phyloP scores from a whole-genome alignment of 92 coral and sea anemone genomes.

The Porites cylindrica region DNA sequence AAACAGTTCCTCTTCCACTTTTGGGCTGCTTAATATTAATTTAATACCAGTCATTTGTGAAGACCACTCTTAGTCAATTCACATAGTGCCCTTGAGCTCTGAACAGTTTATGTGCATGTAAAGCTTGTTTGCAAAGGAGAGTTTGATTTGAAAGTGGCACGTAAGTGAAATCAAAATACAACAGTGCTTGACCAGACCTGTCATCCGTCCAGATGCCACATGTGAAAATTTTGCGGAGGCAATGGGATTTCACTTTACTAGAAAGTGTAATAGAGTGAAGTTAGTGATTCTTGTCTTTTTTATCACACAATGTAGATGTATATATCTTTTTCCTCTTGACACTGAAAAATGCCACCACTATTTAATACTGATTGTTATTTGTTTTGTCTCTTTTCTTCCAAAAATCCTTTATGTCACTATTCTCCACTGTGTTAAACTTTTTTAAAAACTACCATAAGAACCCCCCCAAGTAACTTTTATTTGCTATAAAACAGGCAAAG shows the following conservation, averaged over 20 bases:
- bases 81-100: not conserved
- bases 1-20: not conserved
- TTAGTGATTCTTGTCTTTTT: conserved; percentile 20
- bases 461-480: too few relatives aligned
- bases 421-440: too few relatives aligned
- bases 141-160: conserved; percentile 53
- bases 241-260: conserved; percentile 46
- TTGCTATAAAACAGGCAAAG: not conserved
- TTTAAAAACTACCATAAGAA: too few relatives aligned
- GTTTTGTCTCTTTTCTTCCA: too few relatives aligned
- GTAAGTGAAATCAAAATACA: conserved; percentile 28
- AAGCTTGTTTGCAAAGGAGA: conserved; percentile 53
- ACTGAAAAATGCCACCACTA: not conserved
- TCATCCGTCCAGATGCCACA: conserved; percentile 58
- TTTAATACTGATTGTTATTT: too few relatives aligned
- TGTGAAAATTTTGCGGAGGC: conserved; percentile 56
- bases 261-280: conserved; percentile 45
- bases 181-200: conserved; percentile 41
- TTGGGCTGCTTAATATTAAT: not conserved
- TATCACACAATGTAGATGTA: not conserved
- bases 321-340: not conserved
- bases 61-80: not conserved
- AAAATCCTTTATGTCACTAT: too few relatives aligned
- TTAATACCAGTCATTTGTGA: not conserved
- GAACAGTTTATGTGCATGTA: conserved; percentile 17